These are phyloP conservation scores for Lithobates pipiens DNA, from an alignment of 2,797 vertebrate genomes.

Conservation along the genomic window DNA sequence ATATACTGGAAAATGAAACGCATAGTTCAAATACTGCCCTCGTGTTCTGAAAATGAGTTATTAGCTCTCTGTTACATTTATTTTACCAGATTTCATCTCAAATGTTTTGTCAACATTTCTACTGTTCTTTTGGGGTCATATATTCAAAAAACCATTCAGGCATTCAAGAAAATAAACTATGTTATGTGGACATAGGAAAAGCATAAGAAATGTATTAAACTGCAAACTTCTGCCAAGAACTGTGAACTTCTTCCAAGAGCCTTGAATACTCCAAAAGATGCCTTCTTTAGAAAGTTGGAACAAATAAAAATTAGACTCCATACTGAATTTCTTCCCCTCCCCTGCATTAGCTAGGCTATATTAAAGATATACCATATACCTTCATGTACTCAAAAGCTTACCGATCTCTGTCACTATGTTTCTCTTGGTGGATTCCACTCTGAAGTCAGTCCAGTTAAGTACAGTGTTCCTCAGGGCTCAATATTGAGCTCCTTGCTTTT, in stretches of 20 bases:
- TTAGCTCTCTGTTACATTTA: conserved; percentile 5
- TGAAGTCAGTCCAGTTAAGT: too few species aligned
- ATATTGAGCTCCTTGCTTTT: too few species aligned
- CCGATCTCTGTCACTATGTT: too few species aligned
- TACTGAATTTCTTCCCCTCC: too few species aligned
- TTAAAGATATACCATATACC: too few species aligned
- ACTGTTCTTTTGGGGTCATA: neutral
- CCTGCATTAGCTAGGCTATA: too few species aligned
- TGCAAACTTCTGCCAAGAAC: too few species aligned
- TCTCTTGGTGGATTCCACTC: too few species aligned
- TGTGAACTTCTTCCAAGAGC: neutral
- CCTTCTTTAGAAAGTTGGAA: too few species aligned
- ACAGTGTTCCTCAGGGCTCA: too few species aligned
- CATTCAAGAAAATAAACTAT: neutral
- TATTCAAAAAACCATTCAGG: neutral
- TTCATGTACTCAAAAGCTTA: too few species aligned
- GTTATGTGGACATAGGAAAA: neutral
- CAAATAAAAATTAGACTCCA: too few species aligned
- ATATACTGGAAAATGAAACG: conserved; percentile 22
- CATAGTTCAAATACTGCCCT: conserved; percentile 22
- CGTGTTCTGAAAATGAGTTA: conserved; percentile 5
- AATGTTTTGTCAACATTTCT: neutral
- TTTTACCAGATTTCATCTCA: neutral
- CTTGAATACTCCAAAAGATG: neutral
- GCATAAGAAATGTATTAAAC: neutral